These are phyloP conservation scores for Epinephelus lanceolatus DNA, from an alignment of 2,113 vertebrate genomes.

Conservation along the genomic window DNA sequence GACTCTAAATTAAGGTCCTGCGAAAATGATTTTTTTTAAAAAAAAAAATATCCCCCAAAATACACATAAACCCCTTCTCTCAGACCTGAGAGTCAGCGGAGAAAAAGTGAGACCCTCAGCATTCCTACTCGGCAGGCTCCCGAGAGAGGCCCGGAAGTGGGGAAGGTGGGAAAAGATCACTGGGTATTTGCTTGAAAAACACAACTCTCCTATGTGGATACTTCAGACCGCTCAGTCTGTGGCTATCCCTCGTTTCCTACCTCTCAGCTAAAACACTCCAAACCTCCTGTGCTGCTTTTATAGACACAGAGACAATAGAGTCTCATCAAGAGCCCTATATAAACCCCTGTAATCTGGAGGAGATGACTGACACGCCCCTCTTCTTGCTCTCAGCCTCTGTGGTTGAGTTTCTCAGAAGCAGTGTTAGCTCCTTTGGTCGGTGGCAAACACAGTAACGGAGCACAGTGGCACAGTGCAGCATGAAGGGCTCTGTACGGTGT, in stretches of 20 bases:
- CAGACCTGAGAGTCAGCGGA: slow-evolving; percentile 14
- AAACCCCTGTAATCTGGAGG: slow-evolving; percentile 61
- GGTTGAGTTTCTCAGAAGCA: slow-evolving; percentile 64
- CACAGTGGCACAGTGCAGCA: background rate
- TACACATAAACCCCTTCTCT: slow-evolving; percentile 52
- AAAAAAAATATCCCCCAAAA: slow-evolving; percentile 37
- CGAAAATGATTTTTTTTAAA: slow-evolving; percentile 32
- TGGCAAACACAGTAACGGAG: slow-evolving; percentile 34
- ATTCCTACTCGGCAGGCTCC: slow-evolving; percentile 67
- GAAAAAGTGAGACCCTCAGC: slow-evolving; percentile 60
- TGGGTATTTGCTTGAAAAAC: slow-evolving; percentile 47
- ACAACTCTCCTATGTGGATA: slow-evolving; percentile 26
- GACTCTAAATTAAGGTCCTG: slow-evolving; percentile 60
- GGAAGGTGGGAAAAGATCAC: slow-evolving; percentile 60
- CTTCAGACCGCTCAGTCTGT: slow-evolving; percentile 14
- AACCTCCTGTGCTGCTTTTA: slow-evolving; percentile 54
- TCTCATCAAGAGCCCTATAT: slow-evolving; percentile 52
- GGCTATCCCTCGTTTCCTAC: slow-evolving; percentile 23
- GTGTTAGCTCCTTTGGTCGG: slow-evolving; percentile 29
- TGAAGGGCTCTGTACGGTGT: slow-evolving; percentile 26
- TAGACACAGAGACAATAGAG: slow-evolving; percentile 58
- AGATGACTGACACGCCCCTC: slow-evolving; percentile 45
- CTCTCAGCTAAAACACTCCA: slow-evolving; percentile 34
- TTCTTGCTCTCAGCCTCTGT: slow-evolving; percentile 27
- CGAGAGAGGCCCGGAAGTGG: slow-evolving; percentile 72